These are phyloP conservation scores for Anastrepha obliqua DNA, from an alignment of 1,140 invertebrate species.

Conservation along the genomic window DNA sequence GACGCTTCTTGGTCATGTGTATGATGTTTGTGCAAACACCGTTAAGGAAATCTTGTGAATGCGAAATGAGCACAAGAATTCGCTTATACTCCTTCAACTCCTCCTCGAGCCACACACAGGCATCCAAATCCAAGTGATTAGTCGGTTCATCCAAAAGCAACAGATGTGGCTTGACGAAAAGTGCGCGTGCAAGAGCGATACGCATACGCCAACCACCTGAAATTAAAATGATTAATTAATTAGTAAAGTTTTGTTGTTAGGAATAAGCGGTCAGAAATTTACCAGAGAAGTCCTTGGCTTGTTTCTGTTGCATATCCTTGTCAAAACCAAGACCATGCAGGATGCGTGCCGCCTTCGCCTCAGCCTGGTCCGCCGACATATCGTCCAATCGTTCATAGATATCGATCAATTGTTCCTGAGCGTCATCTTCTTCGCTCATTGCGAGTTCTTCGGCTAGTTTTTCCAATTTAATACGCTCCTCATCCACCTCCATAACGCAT, in stretches of 20 bases:
- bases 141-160: constrained; percentile 97
- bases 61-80: constrained; percentile 98
- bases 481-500: constrained; percentile 98
- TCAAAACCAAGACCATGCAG: constrained; percentile 98
- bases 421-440: constrained; percentile 91
- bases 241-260: constrained; percentile 68
- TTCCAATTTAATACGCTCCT: constrained; percentile 93
- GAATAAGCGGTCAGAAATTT: constrained; percentile 21
- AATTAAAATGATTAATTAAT: background rate
- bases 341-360: constrained; percentile 94
- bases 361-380: constrained; percentile 95
- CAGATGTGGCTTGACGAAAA: constrained; percentile 95
- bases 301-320: constrained; percentile 93
- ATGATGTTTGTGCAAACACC: constrained; percentile 99
- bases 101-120: constrained; percentile 99
- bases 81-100: constrained; percentile 97
- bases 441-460: constrained; percentile 93
- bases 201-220: constrained; percentile 97
- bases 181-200: constrained; percentile 96
- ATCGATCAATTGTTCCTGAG: constrained; percentile 97
- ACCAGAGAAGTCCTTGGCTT: constrained; percentile 95
- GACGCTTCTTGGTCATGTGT: constrained; percentile 93
- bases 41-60: constrained; percentile 99
- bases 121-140: constrained; percentile 98
- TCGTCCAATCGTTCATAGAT: constrained; percentile 98